These are phyloP conservation scores for Rhincodon typus DNA, from an alignment of 2,797 vertebrate species.

Conservation along the genomic window DNA sequence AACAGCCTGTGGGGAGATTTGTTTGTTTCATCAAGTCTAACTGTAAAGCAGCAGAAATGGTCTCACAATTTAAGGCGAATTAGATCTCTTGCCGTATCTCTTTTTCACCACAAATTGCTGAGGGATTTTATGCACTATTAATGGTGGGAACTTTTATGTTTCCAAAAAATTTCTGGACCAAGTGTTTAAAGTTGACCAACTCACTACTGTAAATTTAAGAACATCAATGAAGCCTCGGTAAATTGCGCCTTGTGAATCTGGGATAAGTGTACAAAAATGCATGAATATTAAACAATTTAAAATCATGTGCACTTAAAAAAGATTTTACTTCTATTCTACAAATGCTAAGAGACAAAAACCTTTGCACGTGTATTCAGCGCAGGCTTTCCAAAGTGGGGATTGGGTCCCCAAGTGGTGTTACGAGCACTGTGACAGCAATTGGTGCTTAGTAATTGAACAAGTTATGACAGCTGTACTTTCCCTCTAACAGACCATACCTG, in stretches of 20 bases:
- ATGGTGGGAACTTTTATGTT: not conserved
- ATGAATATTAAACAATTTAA: not conserved
- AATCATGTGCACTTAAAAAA: not conserved
- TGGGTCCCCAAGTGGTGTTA: too few relatives aligned
- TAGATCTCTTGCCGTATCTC: not conserved
- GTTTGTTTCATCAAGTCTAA: not conserved
- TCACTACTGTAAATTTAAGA: not conserved
- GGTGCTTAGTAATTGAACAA: too few relatives aligned
- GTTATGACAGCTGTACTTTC: too few relatives aligned
- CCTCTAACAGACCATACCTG: too few relatives aligned
- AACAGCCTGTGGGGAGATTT: not conserved
- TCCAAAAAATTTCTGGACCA: not conserved
- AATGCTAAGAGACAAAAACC: not conserved
- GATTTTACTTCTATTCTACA: not conserved
- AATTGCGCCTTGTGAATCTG: not conserved
- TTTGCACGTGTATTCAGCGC: not conserved
- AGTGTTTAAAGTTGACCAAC: not conserved
- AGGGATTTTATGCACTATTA: not conserved
- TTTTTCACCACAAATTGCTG: not conserved
- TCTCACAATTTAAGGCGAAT: not conserved
- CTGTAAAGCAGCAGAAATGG: not conserved
- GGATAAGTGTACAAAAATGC: not conserved
- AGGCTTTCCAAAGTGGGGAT: too few relatives aligned
- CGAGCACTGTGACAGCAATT: too few relatives aligned
- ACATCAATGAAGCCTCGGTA: not conserved